Base-by-base conservation (phyloP, 2,888 invertebrate genomes). In the Furcula furcula region DNA sequence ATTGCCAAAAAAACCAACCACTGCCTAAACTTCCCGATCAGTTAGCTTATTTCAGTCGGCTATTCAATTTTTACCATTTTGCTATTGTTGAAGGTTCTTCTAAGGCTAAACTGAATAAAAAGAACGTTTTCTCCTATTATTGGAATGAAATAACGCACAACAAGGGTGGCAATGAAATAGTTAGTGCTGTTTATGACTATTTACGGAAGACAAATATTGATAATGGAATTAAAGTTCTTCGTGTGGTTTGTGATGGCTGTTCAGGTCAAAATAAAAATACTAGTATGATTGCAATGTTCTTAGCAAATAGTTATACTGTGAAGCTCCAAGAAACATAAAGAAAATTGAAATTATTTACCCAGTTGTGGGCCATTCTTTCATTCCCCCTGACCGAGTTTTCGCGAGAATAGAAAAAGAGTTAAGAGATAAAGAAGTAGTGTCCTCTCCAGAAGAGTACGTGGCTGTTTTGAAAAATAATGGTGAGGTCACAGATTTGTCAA, bases 71-170 rank as follows among this genome's bases (percentile, higher is more conserved):
- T 11, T 67, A 66, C 36, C 69, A 73, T 38, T 67, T 72, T 33
- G 62, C 65, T 5, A 46, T 70, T 14, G 59, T 63, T 34, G 28
- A 48, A 36, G 64, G 67, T 11, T 34, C 32, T 34, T 70, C 68
- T 20, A 54, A 60, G 36, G 34, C 44, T 3, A 46, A 51, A 39
- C 41, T 51, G 3, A 11, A 4, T 3, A 38, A 36, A 35, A 26
- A 43, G 29, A 51, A 46, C 31, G 42, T 51, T 5, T 31, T 20
- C 29, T 42, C 38, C 5, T 42, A 51, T 27, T 43, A 35, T 14
- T 47, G 51, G 47, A 31, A 9, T 21, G 45, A 46, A 25, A 18
- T 15, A 4, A 11, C 6, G 10, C 33, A 37, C 20, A 9, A 6
- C 10, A 45, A 48, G 30, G 42, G 36, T 18, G 18, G 35, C 11